phyloP scores from a whole-genome alignment of 2,888 invertebrate species.

The Lagria hirta region DNA sequence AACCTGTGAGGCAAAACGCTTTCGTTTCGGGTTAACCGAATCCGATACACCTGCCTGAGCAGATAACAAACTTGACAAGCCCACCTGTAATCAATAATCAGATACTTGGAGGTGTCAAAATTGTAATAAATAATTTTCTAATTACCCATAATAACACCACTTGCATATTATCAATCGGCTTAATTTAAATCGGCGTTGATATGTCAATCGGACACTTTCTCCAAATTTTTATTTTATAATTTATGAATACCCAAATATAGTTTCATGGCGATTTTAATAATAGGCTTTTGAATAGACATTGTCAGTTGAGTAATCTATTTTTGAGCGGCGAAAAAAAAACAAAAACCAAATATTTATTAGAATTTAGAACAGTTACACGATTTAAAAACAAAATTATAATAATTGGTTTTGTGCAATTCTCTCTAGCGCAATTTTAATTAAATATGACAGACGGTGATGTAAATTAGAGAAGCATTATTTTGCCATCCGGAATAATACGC shows the following conservation, averaged over 20 bases:
- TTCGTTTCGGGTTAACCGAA: neutral
- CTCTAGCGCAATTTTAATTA: slow-evolving; percentile 4
- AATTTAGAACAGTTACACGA: too few relatives aligned
- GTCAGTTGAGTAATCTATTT: too few relatives aligned
- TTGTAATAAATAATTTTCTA: slow-evolving; percentile 9
- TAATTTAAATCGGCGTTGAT: slow-evolving; percentile 15
- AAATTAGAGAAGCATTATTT: too few relatives aligned
- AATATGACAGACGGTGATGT: slow-evolving; percentile 1
- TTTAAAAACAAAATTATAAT: slow-evolving; percentile 2
- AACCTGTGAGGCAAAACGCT: too few relatives aligned
- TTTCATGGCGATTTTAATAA: slow-evolving; percentile 8
- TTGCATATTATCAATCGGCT: slow-evolving; percentile 6
- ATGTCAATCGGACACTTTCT: slow-evolving; percentile 15
- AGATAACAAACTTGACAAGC: neutral
- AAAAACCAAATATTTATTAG: too few relatives aligned
- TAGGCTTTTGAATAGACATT: too few relatives aligned
- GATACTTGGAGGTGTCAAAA: too few relatives aligned
- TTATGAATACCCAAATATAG: slow-evolving; percentile 9
- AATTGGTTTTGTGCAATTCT: slow-evolving; percentile 8
- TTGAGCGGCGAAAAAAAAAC: too few relatives aligned
- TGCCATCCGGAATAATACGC: too few relatives aligned
- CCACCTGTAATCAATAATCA: slow-evolving; percentile 1
- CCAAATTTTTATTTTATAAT: slow-evolving; percentile 13
- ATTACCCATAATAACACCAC: slow-evolving; percentile 11
- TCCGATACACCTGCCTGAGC: too few relatives aligned